Percentiles rank a stretch among this genome's conserved stretches.
Conservation (phyloP, 2,797 vertebrate genomes). For the Limnodromus scolopaceus region DNA sequence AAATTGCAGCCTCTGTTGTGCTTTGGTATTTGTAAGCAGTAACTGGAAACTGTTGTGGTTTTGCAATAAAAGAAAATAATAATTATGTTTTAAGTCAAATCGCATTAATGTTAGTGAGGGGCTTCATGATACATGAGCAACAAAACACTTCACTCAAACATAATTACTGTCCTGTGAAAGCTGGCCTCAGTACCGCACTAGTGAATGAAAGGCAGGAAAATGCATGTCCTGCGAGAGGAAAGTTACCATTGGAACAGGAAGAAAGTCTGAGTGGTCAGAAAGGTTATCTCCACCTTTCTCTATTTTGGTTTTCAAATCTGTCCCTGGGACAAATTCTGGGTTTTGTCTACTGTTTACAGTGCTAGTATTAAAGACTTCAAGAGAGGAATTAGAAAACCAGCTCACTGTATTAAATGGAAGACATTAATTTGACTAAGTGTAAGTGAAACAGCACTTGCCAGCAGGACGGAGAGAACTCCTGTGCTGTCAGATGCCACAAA, state of each 20-base stretch:
- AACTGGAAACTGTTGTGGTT: conserved; percentile 34
- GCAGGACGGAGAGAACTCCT: not conserved
- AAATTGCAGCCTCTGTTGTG: conserved; percentile 35
- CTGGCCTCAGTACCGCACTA: too few species aligned
- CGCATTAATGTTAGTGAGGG: not conserved
- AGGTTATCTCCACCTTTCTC: not conserved
- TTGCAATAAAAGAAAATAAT: not conserved
- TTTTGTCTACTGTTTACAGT: not conserved
- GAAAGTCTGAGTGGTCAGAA: not conserved
- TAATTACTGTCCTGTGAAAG: not conserved
- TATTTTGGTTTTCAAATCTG: not conserved
- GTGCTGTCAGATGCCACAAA: not conserved
- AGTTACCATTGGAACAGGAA: not conserved
- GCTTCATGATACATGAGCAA: fast-evolving
- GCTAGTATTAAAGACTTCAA: not conserved
- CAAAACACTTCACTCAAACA: not conserved
- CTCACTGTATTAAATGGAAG: conserved; percentile 9
- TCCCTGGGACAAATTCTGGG: not conserved
- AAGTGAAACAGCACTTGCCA: not conserved
- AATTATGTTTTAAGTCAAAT: not conserved
- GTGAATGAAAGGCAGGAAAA: not conserved
- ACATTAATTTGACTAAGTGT: conserved; percentile 27
- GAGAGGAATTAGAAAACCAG: conserved; percentile 10
- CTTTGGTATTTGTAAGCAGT: conserved; percentile 31
- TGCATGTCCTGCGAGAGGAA: not conserved